Percentiles rank a stretch among this genome's conserved stretches.
Evolutionary conservation across 2,113 vertebrate species (phyloP).

Genomic region (Rostratula benghalensis): DNA sequence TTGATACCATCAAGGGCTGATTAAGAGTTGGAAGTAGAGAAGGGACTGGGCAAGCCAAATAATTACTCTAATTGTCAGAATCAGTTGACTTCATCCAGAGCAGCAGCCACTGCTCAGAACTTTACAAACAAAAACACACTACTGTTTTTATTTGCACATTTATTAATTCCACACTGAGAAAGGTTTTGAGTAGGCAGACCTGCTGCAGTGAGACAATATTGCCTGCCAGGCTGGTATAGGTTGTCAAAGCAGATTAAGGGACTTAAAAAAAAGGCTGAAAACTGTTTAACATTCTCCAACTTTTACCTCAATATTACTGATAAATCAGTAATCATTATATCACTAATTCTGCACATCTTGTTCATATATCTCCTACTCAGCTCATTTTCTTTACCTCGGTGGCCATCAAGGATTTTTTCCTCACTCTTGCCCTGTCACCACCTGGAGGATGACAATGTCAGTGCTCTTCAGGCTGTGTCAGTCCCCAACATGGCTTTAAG

Average conservation of each 20-base stretch:
- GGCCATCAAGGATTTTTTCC: not conserved
- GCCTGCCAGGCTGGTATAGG: not conserved
- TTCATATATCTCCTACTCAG: not conserved
- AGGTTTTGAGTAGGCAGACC: not conserved
- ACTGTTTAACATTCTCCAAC: not conserved
- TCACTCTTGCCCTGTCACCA: accelerated
- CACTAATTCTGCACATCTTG: accelerated
- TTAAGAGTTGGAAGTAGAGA: constrained; percentile 22
- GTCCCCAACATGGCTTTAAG: not conserved
- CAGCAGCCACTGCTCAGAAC: not conserved
- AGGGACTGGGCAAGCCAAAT: constrained; percentile 15
- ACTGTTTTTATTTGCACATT: not conserved
- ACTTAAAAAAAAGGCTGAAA: too few relatives aligned
- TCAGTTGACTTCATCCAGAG: not conserved
- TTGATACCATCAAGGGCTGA: constrained; percentile 63
- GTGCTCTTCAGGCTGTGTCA: not conserved
- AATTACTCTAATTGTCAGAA: not conserved
- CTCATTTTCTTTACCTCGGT: not conserved
- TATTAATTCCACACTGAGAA: not conserved
- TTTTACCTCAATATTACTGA: not conserved
- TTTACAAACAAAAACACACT: not conserved
- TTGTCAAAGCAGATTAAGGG: not conserved
- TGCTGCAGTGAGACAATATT: accelerated
- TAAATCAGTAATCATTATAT: not conserved
- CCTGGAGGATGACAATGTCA: not conserved